Conservation (phyloP, 2,888 invertebrate genomes). For the Dolichomitus sp. region DNA sequence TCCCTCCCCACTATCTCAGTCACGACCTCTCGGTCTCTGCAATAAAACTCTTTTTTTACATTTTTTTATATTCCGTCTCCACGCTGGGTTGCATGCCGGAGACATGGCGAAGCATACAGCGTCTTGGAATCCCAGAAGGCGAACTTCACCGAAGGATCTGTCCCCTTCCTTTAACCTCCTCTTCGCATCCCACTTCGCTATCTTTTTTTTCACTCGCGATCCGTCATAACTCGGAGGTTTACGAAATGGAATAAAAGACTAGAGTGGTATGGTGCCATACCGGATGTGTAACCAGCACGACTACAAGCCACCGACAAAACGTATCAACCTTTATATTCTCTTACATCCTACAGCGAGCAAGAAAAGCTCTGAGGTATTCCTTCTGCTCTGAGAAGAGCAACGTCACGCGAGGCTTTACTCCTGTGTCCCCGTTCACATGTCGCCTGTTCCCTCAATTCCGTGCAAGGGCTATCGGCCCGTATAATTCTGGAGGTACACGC, state of each 20-base stretch:
- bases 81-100: neutral
- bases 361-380: constrained; percentile 30
- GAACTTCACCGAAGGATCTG: constrained; percentile 11
- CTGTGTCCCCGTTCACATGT: constrained; percentile 47
- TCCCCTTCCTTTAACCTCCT: neutral
- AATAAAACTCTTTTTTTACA: constrained; percentile 47
- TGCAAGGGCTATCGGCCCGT: constrained; percentile 55
- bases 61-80: constrained; percentile 33
- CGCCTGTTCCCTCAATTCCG: constrained; percentile 30
- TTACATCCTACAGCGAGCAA: neutral
- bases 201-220: constrained; percentile 1
- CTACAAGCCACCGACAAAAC: constrained; percentile 23
- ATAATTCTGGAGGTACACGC: constrained; percentile 62
- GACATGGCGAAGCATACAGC: neutral
- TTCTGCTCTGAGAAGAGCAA: constrained; percentile 17
- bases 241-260: constrained; percentile 46
- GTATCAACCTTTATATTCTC: constrained; percentile 9
- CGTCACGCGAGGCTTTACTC: constrained; percentile 57
- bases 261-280: neutral
- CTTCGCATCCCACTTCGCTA: neutral
- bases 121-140: constrained; percentile 42
- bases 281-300: constrained; percentile 10
- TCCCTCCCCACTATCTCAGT: neutral
- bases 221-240: constrained; percentile 29
- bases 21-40: constrained; percentile 8